Conservation (phyloP, 2,797 vertebrate species). For the Pipistrellus pygmaeus region DNA sequence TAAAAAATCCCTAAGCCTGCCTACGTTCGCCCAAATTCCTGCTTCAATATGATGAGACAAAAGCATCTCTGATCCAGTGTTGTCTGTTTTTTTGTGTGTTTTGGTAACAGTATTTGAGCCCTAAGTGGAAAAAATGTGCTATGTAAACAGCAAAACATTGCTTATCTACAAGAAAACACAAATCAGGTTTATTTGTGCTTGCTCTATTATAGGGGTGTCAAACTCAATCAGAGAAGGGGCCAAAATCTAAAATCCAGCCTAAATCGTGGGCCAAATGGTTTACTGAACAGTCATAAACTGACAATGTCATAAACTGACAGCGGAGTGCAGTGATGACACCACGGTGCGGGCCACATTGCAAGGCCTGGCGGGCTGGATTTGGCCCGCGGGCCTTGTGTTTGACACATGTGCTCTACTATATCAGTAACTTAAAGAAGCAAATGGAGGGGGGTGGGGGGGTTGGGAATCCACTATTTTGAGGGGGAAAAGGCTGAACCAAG, state of each 20-base stretch:
- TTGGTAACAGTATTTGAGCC: constrained; percentile 2
- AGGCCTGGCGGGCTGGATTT: too few species aligned
- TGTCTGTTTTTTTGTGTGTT: neutral
- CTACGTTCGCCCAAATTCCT: too few species aligned
- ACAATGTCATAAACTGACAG: too few species aligned
- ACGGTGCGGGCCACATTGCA: too few species aligned
- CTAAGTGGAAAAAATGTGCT: neutral
- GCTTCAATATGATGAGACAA: neutral
- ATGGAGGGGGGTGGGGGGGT: neutral
- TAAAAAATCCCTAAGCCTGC: too few species aligned
- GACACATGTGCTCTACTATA: neutral
- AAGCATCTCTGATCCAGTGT: neutral
- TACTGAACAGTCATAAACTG: too few species aligned
- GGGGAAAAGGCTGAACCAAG: neutral
- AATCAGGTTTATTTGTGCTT: constrained; percentile 15
- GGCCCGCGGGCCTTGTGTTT: too few species aligned
- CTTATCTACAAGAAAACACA: constrained; percentile 11
- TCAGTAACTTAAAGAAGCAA: constrained; percentile 46
- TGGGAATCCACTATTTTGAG: neutral
- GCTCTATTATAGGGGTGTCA: neutral
- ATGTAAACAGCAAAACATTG: neutral
- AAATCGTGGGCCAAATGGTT: too few species aligned
- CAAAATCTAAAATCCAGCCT: too few species aligned
- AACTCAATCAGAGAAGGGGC: too few species aligned
- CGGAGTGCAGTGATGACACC: too few species aligned